A percentile compares a stretch with the other conserved stretches of the same genome.
Conservation (phyloP, 2,113 vertebrate species). For the Microcebus griseorufus region DNA sequence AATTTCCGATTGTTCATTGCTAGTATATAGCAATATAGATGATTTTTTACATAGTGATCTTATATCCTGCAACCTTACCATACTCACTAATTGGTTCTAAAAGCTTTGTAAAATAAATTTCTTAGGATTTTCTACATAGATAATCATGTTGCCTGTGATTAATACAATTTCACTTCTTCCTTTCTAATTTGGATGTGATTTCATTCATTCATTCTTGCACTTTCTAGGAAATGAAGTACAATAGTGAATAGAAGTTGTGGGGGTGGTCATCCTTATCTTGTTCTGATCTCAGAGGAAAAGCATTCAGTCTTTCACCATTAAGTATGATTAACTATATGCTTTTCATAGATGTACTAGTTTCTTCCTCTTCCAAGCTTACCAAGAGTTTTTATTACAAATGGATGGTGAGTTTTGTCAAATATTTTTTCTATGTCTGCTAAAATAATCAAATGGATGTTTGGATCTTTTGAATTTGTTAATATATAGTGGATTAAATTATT, state of each 20-base stretch:
- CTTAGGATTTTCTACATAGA: neutral
- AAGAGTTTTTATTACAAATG: neutral
- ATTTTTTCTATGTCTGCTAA: neutral
- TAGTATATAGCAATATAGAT: neutral
- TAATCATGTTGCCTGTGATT: neutral
- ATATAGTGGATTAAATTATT: neutral
- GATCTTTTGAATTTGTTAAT: neutral
- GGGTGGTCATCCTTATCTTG: neutral
- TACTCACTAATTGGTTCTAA: neutral
- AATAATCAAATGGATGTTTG: neutral
- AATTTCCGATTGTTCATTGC: neutral
- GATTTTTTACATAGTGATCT: neutral
- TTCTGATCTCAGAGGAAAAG: neutral
- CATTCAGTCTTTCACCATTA: neutral
- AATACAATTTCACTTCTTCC: neutral
- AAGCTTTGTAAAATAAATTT: neutral
- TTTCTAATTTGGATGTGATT: neutral
- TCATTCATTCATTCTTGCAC: neutral
- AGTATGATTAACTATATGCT: neutral
- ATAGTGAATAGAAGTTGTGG: neutral
- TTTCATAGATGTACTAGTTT: neutral
- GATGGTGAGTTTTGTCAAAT: neutral
- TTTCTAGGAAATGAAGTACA: neutral
- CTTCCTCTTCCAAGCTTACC: neutral
- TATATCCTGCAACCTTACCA: neutral